Percentiles rank a stretch among this genome's conserved stretches.
These are phyloP conservation scores for Columba guinea DNA, from an alignment of 2,797 vertebrate species.

Conservation along the genomic window DNA sequence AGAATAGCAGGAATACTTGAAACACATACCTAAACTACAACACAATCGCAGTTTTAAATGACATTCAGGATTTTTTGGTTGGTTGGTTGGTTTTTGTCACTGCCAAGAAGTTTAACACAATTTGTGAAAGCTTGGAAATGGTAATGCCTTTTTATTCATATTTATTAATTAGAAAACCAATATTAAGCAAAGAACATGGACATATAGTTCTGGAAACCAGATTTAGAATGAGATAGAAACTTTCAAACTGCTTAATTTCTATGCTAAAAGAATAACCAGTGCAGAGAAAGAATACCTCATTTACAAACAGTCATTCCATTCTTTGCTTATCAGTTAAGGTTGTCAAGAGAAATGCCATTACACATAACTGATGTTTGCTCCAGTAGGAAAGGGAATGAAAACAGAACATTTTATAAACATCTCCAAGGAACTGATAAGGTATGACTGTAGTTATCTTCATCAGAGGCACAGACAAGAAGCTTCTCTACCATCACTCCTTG, in stretches of 20 bases:
- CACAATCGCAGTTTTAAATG: neutral
- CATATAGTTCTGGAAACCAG: neutral
- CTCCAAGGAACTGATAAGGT: neutral
- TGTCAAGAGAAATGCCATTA: constrained; percentile 7
- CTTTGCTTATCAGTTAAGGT: neutral
- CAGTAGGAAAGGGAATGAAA: neutral
- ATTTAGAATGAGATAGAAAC: neutral
- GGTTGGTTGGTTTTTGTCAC: neutral
- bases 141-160: neutral
- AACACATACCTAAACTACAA: neutral
- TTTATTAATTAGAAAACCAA: neutral
- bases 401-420: constrained; percentile 1
- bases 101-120: neutral
- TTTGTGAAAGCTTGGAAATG: neutral
- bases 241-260: neutral
- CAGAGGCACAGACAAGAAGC: neutral
- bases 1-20: neutral
- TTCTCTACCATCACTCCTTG: neutral
- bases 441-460: neutral
- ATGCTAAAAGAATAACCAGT: neutral
- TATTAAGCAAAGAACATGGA: neutral
- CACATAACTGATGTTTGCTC: neutral
- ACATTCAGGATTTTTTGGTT: neutral
- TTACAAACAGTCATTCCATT: neutral
- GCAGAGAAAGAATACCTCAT: neutral